Evolutionary conservation across 2,797 vertebrate genomes (phyloP), one percentile per base, ranked within the genome.

Genomic region (Avahi laniger): DNA sequence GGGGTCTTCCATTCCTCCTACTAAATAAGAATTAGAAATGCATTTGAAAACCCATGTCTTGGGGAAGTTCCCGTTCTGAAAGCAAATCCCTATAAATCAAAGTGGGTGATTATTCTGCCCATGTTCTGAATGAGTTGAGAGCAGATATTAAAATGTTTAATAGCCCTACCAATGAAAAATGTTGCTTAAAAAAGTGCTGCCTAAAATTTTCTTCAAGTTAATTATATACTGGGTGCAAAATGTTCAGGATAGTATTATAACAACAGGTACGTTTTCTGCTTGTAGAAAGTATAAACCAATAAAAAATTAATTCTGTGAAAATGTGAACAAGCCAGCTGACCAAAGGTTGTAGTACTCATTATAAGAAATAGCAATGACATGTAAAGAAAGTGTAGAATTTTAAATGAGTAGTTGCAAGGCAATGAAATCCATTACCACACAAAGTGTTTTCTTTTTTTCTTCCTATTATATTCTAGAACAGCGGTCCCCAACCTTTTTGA

Each of bases 21-120:
- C 41, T 96, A 95, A 96, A 80, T 97, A 97, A 97, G 57, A 94
- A 83, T 12, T 93, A 69, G 26, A 97, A 97, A 59, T 97, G 18
- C 22, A 54, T 96, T 97, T 97, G 93, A 96, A 97, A 97, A 86
- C 8, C n/a, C 26, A 50, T 61, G 14, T 95, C 35, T 59, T 96
- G 61, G 72, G 87, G 11, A 17, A 28, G 33, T 85, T 95, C 5
- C 22, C 78, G 13, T 95, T 96, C 82, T 96, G 76, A 98, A 97
- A 94, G 30, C 15, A 96, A 76, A 89, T 94, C 8, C 0, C n/a
- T 96, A 43, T 95, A 96, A 96, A 95, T 76, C 43, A 96, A 98
- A 97, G 61, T 83, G 91, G 33, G 41, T 4, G 17, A 94, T 92
- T 94, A 75, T 2, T 96, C 96, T 97, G 9, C 17, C 52, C 22